Percentiles rank a stretch among this genome's conserved stretches.
Evolutionary conservation across 2,797 vertebrate genomes (phyloP).

Genomic region (Pseudochaenichthys georgianus): DNA sequence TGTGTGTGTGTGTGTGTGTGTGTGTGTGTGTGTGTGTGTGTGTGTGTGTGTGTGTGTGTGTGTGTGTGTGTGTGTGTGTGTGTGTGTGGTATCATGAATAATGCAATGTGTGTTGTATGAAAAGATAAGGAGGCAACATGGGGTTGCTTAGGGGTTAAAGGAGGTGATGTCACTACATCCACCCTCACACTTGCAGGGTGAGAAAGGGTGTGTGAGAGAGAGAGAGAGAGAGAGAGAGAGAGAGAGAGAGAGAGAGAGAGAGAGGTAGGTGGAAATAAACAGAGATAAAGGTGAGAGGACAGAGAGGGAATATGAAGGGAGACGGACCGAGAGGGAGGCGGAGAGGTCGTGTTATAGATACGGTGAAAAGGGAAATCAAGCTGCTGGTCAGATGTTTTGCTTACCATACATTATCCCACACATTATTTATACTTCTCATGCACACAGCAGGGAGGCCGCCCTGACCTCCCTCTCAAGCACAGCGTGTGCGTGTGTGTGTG

Average conservation of each 20-base stretch:
- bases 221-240: no score
- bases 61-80: neutral
- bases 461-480: slow-evolving; percentile 50
- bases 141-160: slow-evolving; percentile 59
- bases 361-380: slow-evolving; percentile 19
- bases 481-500: neutral
- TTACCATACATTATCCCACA: slow-evolving; percentile 66
- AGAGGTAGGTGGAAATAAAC: neutral
- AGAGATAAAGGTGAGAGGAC: slow-evolving; percentile 42
- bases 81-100: slow-evolving; percentile 58
- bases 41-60: neutral
- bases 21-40: neutral
- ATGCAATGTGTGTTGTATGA: slow-evolving; percentile 64
- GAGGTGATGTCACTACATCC: slow-evolving; percentile 70
- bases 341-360: slow-evolving; percentile 13
- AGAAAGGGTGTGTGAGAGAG: no score
- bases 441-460: slow-evolving; percentile 43
- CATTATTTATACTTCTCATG: slow-evolving; percentile 66
- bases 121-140: slow-evolving; percentile 68
- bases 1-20: neutral
- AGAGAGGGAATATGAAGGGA: slow-evolving; percentile 17
- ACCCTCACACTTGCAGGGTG: slow-evolving; percentile 24
- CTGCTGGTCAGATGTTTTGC: slow-evolving; percentile 57
- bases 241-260: neutral
- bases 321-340: neutral